These are phyloP conservation scores for Nycticorax nycticorax DNA, from an alignment of 2,113 vertebrate species.

Conservation along the genomic window DNA sequence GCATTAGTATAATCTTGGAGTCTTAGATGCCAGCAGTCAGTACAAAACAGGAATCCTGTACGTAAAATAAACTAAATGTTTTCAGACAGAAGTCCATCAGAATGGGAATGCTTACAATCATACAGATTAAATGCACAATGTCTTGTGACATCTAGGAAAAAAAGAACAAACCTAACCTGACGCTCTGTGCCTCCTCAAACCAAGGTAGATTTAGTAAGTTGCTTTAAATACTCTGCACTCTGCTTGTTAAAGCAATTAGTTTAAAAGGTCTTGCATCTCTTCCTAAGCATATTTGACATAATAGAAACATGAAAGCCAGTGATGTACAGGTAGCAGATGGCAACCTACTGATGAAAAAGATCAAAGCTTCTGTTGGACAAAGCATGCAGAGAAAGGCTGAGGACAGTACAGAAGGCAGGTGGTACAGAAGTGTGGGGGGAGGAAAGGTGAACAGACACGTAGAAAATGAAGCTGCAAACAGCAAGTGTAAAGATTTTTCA, in stretches of 20 bases:
- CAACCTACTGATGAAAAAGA: not conserved
- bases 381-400: not conserved
- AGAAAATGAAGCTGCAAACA: constrained; percentile 6
- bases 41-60: not conserved
- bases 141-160: not conserved
- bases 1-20: not conserved
- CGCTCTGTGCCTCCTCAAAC: not conserved
- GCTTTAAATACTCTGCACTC: not conserved
- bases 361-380: constrained; percentile 16
- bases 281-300: not conserved
- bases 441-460: not conserved
- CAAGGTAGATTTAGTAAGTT: not conserved
- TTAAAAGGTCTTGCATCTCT: constrained; percentile 1
- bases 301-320: not conserved
- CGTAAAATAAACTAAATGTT: not conserved
- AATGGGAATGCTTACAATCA: not conserved
- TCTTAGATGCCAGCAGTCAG: not conserved
- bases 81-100: not conserved
- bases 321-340: not conserved
- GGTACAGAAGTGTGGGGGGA: not conserved
- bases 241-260: not conserved
- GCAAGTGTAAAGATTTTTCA: not conserved
- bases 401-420: not conserved
- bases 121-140: not conserved
- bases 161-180: not conserved